Base-by-base conservation (phyloP, 2,888 invertebrate species). In the Latrodectus elegans region DNA sequence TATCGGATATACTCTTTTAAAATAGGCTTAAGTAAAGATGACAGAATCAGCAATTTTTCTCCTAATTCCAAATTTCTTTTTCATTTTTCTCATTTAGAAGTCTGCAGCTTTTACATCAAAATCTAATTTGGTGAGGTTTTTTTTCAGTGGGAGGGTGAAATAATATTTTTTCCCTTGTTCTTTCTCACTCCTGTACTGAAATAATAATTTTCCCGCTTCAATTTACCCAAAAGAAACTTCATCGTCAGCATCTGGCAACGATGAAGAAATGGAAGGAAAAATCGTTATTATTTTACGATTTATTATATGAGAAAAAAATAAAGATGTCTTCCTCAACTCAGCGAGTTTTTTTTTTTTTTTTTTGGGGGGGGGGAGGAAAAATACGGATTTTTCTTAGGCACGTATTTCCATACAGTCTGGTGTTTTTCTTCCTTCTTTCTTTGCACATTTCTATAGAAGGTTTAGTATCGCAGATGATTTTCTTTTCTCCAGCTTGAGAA, bases 251-350 rank as follows among this genome's bases (percentile, higher is more conserved):
- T 76, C 51, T 67, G 64, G 65, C 51, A 65, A 67, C 49, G 64
- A 49, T 26, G 65, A 76, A 76, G 67, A 67, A 67, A 51, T 67
- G 60, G n/a, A 75, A 76, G 65, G 65, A 76, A 67, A 67, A 49
- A 65, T 17, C 65, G 76, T 76, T 67, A 76, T 76, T 76, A 76
- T 76, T 76, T 76, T 51, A 52, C 52, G 51, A 52, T 76, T 76
- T 76, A 76, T 76, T 76, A 76, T 76, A n/a, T 76, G 53, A 74
- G 53, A 17, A 9, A 17, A 64, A 64, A 60, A 12, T 60, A 60
- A 60, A 60, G 65, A 76, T 51, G 15, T 17, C 53, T 74, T 53
- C 65, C 65, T 76, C 76, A 15, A 76, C 65, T 76, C 76, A 76
- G 76, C 76, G 67, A 17, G 64, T 64, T 76, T 76, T 60, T 60